Evolutionary conservation across 2,888 invertebrate genomes (phyloP).

Genomic region (Cheilosia vulpina): DNA sequence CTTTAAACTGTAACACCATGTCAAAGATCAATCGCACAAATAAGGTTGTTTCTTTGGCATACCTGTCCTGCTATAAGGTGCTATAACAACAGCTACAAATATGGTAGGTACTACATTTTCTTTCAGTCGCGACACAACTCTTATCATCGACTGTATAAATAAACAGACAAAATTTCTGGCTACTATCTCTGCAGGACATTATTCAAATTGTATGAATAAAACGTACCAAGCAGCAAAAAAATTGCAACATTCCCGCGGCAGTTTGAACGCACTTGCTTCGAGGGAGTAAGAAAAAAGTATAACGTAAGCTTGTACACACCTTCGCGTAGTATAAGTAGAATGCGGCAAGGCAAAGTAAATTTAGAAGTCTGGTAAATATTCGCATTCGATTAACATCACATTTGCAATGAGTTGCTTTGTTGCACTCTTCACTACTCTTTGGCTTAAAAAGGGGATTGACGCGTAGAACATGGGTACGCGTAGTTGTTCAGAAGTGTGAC

Average conservation of each 20-base stretch:
- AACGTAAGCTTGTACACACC: constrained; percentile 1
- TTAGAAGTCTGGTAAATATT: neutral
- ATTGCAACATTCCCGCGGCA: neutral
- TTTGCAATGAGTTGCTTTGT: constrained; percentile 10
- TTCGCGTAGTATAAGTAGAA: constrained; percentile 27
- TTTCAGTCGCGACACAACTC: neutral
- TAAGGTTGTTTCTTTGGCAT: too few species aligned
- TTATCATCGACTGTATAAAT: neutral
- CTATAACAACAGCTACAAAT: too few species aligned
- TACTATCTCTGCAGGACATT: neutral
- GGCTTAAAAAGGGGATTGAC: constrained; percentile 22
- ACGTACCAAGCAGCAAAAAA: neutral
- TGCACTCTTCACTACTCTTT: constrained; percentile 8
- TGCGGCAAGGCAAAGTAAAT: constrained; percentile 42
- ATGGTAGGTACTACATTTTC: too few species aligned
- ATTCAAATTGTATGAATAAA: neutral
- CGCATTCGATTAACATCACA: neutral
- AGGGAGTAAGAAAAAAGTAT: neutral
- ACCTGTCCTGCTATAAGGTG: too few species aligned
- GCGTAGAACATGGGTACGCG: constrained; percentile 37
- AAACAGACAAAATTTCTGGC: neutral
- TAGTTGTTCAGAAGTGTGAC: constrained; percentile 20
- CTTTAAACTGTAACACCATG: too few species aligned
- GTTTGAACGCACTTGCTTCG: neutral
- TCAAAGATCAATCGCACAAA: too few species aligned